These are phyloP conservation scores for Rhynchomys soricoides DNA, from an alignment of 2,113 vertebrate species.

Conservation along the genomic window DNA sequence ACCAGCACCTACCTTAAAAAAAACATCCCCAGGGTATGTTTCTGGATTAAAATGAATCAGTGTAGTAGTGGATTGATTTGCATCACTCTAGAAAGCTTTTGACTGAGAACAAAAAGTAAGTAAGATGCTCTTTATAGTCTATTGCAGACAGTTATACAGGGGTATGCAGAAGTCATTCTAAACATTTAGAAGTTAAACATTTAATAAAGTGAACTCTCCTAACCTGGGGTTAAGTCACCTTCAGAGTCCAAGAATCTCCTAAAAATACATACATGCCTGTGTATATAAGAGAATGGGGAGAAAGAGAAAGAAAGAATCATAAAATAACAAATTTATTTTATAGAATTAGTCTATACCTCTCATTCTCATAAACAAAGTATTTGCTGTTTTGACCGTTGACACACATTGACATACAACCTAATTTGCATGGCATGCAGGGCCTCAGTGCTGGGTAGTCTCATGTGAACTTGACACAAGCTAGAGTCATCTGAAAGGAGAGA, in stretches of 20 bases:
- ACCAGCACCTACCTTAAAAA: too few species aligned
- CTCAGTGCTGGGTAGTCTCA: not conserved
- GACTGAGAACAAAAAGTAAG: conserved; percentile 30
- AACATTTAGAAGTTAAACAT: conserved; percentile 13
- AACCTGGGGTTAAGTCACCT: not conserved
- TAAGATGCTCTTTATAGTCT: not conserved
- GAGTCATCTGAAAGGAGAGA: not conserved
- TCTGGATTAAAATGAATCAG: not conserved
- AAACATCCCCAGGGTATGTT: not conserved
- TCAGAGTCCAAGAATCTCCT: not conserved
- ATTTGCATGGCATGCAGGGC: not conserved
- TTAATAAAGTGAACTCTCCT: not conserved
- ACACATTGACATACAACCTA: not conserved
- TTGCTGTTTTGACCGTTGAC: not conserved
- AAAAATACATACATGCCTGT: not conserved
- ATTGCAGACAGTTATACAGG: not conserved
- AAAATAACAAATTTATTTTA: not conserved
- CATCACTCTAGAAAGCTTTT: conserved; percentile 6
- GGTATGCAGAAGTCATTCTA: not conserved
- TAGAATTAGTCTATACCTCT: not conserved
- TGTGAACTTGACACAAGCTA: not conserved
- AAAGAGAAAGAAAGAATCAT: not conserved
- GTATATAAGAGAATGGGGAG: not conserved
- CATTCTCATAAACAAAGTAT: not conserved
- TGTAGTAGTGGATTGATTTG: not conserved